Conservation (phyloP, 2,888 invertebrate species). For the Lasioglossum leucozonium region DNA sequence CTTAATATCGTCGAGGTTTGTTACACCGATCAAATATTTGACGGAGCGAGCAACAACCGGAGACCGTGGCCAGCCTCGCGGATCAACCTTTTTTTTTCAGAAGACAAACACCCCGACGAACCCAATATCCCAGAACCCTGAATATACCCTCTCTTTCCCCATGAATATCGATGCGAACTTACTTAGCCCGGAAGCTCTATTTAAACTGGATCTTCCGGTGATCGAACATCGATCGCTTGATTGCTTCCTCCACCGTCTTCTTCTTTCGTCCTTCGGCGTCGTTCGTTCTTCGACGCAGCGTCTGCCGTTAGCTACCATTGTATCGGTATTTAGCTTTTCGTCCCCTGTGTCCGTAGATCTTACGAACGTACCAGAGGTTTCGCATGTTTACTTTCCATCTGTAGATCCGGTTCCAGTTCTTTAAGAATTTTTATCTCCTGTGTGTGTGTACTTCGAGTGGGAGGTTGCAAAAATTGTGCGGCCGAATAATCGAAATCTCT, state of each 20-base stretch:
- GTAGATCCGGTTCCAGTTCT: no score
- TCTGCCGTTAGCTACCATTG: neutral
- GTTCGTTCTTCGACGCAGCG: neutral
- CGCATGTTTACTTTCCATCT: no score
- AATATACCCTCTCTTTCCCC: slow-evolving; percentile 5
- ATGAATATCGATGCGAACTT: slow-evolving; percentile 38
- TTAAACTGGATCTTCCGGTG: slow-evolving; percentile 6
- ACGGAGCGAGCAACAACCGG: slow-evolving; percentile 22
- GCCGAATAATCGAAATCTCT: no score
- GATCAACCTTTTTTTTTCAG: slow-evolving; percentile 43
- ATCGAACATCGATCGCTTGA: slow-evolving; percentile 3
- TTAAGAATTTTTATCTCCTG: no score
- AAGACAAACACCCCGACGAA: slow-evolving; percentile 34
- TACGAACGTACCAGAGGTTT: no score
- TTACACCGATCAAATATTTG: slow-evolving; percentile 41
- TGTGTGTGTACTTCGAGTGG: no score
- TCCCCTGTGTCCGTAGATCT: no score
- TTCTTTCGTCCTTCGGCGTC: neutral
- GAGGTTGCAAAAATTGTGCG: no score
- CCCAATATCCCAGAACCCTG: slow-evolving; percentile 38
- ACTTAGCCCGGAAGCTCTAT: slow-evolving; percentile 4
- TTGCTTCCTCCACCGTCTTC: neutral
- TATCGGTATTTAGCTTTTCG: neutral
- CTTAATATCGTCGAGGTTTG: slow-evolving; percentile 18
- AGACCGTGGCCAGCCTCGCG: neutral